Evolutionary conservation across 1,140 invertebrate genomes (phyloP), one percentile per base, ranked within the genome.

Genomic region (Pseudomyrmex cubaensis): DNA sequence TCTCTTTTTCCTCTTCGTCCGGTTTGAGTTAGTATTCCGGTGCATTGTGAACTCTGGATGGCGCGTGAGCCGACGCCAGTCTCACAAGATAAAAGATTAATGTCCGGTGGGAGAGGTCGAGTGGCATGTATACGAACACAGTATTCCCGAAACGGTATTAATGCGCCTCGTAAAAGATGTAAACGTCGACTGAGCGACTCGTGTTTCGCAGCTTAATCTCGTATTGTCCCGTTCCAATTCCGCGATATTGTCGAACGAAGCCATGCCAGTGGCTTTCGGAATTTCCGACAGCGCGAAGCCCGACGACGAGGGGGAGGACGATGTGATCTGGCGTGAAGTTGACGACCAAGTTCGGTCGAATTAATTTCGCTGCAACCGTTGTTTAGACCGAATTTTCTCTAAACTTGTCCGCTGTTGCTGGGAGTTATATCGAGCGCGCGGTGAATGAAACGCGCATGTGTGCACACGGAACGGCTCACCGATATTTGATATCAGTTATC

Each of bases 371-470:
- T 10, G 35, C 35, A 35, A 35, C 52, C 17, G 62, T 56, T 69
- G 52, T 78, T 70, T 78, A 57, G 76, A 70, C 13, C 35, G 15
- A 70, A 78, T 78, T 78, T 78, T 69, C 63, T 17, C 35, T 35
- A 25, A 2, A 70, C 12, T 48, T 22, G 52, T 44, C 76, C 46
- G 20, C 12, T 48, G 63, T 57, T 78, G 17, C 52, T n/a, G 17
- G 9, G 44, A 17, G 35, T 35, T 35, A 35, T 35, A 35, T 44
- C 48, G n/a, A 44, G 22, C 69, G 4, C n/a, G 12, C 44, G 35
- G 35, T 35, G 0, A 35, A 7, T 35, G 35, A 7, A 35, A n/a
- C 57, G 9, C 61, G 2, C 57, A n/a, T 57, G 5, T 15, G 2
- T 3, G n/a, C 5, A 48, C 2, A 35, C 61, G n/a, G 63, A 76